These are phyloP conservation scores for Oligia latruncula DNA, from an alignment of 2,888 invertebrate species.

Conservation along the genomic window DNA sequence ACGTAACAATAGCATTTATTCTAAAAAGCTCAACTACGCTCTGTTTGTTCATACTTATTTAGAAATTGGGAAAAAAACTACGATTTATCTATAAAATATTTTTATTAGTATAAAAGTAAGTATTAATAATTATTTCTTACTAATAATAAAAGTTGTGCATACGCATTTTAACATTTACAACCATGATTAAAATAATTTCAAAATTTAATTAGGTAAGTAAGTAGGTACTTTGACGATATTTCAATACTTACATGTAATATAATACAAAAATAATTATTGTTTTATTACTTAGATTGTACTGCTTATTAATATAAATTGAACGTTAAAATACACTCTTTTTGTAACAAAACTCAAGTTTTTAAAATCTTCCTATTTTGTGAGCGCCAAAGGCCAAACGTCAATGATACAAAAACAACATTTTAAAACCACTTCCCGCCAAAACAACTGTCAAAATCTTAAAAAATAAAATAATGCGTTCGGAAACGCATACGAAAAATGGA, in stretches of 20 bases:
- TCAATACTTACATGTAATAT: slow-evolving; percentile 1
- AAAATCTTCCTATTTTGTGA: background rate
- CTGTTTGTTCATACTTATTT: slow-evolving; percentile 26
- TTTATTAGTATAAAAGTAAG: slow-evolving; percentile 6
- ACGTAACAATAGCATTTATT: slow-evolving; percentile 36
- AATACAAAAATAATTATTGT: slow-evolving; percentile 14
- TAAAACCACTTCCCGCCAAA: slow-evolving; percentile 54
- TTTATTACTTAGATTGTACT: background rate
- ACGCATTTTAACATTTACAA: background rate
- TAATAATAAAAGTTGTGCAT: slow-evolving; percentile 10
- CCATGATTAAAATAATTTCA: background rate
- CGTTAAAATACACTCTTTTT: background rate
- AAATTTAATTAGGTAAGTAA: no score
- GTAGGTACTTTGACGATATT: background rate
- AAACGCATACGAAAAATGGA: slow-evolving; percentile 34
- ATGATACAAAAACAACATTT: slow-evolving; percentile 7
- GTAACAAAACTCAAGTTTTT: background rate
- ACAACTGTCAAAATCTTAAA: slow-evolving; percentile 54
- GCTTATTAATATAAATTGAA: slow-evolving; percentile 6
- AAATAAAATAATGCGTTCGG: slow-evolving; percentile 36
- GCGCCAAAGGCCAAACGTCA: background rate
- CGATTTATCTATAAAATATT: slow-evolving; percentile 19
- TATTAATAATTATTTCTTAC: slow-evolving; percentile 5
- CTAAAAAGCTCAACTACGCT: slow-evolving; percentile 12
- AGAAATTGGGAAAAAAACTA: slow-evolving; percentile 23